A percentile compares a stretch with the other conserved stretches of the same genome.
Evolutionary conservation across 2,113 vertebrate genomes (phyloP).

Genomic region (Eublepharis macularius): DNA sequence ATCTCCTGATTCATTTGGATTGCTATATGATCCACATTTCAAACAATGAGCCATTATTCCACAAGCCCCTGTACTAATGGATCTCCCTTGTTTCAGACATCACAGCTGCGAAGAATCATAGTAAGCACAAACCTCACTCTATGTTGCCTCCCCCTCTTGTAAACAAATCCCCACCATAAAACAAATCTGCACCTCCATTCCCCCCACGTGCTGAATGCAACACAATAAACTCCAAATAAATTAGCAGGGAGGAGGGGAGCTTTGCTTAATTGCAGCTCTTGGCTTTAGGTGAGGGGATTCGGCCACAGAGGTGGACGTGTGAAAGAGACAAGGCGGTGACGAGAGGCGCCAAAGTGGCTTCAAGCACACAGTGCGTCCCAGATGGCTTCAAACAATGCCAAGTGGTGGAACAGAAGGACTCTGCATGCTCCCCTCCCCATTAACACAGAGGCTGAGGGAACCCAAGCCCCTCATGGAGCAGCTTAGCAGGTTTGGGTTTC

Average conservation of each 20-base stretch:
- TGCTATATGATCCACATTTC: background rate
- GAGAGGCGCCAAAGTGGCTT: background rate
- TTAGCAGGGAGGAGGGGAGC: background rate
- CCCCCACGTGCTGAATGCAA: background rate
- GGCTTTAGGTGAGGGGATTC: background rate
- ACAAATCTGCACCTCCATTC: background rate
- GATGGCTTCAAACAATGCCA: slow-evolving; percentile 4
- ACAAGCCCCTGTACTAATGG: background rate
- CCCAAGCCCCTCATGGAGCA: background rate
- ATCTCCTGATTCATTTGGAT: background rate
- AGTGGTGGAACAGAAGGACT: background rate
- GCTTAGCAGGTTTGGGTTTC: slow-evolving; percentile 27
- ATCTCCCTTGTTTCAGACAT: background rate
- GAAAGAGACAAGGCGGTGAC: background rate
- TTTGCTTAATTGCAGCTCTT: slow-evolving; percentile 10
- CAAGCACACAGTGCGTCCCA: background rate
- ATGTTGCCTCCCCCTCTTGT: too few relatives aligned
- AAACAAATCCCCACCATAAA: background rate
- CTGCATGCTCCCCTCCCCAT: background rate
- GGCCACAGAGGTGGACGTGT: background rate
- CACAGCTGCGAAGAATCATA: slow-evolving; percentile 17
- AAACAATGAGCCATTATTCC: background rate
- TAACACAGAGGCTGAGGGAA: background rate
- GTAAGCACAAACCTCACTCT: background rate
- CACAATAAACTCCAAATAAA: background rate